Evolutionary conservation across 2,888 invertebrate species (phyloP).

Genomic region (Cantharis lateralis): DNA sequence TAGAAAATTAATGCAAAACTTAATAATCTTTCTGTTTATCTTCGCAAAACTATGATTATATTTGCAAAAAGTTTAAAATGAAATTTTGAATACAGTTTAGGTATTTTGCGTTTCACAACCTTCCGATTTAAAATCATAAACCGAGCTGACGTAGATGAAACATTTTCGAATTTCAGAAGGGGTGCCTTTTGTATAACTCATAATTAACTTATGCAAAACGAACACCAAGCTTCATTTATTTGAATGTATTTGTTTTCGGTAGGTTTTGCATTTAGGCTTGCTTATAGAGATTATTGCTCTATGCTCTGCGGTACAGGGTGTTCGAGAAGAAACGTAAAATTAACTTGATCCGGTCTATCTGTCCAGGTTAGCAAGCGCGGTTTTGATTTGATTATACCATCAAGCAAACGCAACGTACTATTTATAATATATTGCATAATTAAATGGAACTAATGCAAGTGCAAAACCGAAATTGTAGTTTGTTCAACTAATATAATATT

Average conservation of each 20-base stretch:
- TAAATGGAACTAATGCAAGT: neutral
- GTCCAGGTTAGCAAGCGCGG: neutral
- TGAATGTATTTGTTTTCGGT: slow-evolving; percentile 23
- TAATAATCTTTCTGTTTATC: slow-evolving; percentile 44
- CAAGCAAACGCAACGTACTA: neutral
- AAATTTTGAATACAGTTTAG: neutral
- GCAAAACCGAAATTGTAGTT: neutral
- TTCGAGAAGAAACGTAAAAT: neutral
- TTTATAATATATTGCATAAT: neutral
- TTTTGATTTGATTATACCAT: neutral
- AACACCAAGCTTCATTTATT: slow-evolving; percentile 26
- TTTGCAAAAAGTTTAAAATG: slow-evolving; percentile 9
- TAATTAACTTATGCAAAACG: slow-evolving; percentile 50
- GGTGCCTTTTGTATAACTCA: slow-evolving; percentile 46
- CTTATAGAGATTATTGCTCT: slow-evolving; percentile 15
- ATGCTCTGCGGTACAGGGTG: neutral
- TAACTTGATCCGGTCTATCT: neutral
- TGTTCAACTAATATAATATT: slow-evolving; percentile 17
- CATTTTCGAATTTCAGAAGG: neutral
- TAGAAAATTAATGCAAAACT: slow-evolving; percentile 42
- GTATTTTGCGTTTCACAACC: neutral
- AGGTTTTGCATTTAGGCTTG: slow-evolving; percentile 23
- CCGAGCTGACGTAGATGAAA: slow-evolving; percentile 13
- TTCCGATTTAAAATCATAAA: neutral
- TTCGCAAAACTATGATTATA: slow-evolving; percentile 35